Conservation (phyloP, 2,797 vertebrate genomes). For the Choloepus didactylus region DNA sequence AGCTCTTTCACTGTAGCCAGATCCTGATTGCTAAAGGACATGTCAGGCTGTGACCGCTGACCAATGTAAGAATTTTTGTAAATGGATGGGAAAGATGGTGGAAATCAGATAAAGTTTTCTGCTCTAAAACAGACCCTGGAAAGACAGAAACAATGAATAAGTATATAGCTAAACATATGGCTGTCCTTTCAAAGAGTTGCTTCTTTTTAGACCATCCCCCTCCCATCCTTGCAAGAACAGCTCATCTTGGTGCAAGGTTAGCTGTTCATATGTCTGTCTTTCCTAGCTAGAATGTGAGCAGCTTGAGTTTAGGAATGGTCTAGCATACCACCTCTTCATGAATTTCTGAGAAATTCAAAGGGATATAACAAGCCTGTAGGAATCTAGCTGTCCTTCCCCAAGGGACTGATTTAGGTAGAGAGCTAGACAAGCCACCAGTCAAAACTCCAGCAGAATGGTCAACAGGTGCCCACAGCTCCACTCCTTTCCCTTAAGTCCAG, state of each 20-base stretch:
- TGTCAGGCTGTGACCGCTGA: background rate
- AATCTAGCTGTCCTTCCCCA: background rate
- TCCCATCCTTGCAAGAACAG: background rate
- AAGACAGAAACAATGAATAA: background rate
- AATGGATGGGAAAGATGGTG: background rate
- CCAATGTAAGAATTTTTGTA: background rate
- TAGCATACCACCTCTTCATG: background rate
- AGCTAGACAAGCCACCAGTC: rapidly evolving
- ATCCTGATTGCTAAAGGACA: background rate
- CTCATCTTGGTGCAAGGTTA: background rate
- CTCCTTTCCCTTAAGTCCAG: background rate
- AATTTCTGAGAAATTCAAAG: background rate
- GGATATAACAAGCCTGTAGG: background rate
- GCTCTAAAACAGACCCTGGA: background rate
- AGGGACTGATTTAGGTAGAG: background rate
- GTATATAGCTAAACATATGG: background rate
- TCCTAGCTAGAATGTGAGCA: background rate
- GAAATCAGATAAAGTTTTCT: background rate
- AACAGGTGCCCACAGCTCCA: background rate
- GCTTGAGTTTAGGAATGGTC: background rate
- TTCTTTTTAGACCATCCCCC: background rate
- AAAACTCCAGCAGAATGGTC: background rate
- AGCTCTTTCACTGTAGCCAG: background rate
- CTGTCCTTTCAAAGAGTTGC: background rate
- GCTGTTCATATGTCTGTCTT: background rate